phyloP scores from a whole-genome alignment of 2,888 invertebrate genomes.

The Netelia fuscicornis region DNA sequence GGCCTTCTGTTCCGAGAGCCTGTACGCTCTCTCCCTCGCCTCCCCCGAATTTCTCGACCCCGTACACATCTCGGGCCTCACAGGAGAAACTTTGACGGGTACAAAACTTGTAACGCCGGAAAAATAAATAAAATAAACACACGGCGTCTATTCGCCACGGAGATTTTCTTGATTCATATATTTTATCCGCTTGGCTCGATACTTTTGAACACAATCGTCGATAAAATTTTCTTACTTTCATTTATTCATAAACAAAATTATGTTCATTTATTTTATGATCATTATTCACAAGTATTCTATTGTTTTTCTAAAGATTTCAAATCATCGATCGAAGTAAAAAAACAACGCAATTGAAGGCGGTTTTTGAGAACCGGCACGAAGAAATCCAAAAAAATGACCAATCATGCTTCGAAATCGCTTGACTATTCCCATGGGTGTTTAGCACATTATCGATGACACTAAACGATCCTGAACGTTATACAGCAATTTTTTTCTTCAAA shows the following conservation, averaged over 20 bases:
- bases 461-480: conserved; percentile 80
- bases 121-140: conserved; percentile 76
- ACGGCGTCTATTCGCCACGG: conserved; percentile 64
- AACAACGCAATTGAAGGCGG: too few relatives aligned
- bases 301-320: too few relatives aligned
- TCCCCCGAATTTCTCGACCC: conserved; percentile 50
- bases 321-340: too few relatives aligned
- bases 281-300: background rate
- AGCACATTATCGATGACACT: conserved; percentile 61
- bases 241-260: background rate
- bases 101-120: conserved; percentile 15
- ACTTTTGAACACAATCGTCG: background rate
- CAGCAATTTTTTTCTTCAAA: conserved; percentile 69
- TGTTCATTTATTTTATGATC: background rate
- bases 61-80: conserved; percentile 34
- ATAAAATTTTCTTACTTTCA: conserved; percentile 61
- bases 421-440: conserved; percentile 72
- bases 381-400: conserved; percentile 9
- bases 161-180: conserved; percentile 69
- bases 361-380: too few relatives aligned
- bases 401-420: conserved; percentile 55
- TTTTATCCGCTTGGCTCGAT: background rate
- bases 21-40: conserved; percentile 54
- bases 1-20: conserved; percentile 72
- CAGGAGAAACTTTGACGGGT: conserved; percentile 22